Percentiles rank a stretch among this genome's conserved stretches.
Conservation (phyloP, 1,140 invertebrate species). For the Ladona fulva region DNA sequence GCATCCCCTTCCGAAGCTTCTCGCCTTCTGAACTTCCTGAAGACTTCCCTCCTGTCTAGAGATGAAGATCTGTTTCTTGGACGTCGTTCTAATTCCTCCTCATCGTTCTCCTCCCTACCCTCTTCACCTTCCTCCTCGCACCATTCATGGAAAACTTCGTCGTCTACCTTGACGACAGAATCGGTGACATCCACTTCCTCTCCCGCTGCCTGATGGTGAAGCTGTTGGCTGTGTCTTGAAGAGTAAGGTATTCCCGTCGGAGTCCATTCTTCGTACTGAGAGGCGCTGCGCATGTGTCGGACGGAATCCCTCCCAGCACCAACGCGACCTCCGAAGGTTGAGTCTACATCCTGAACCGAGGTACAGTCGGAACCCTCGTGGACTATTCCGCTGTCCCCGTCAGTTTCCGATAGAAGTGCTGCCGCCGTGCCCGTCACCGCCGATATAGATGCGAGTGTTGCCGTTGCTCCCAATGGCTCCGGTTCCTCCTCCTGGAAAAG, state of each 20-base stretch:
- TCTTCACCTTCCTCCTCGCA: background rate
- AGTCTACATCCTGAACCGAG: constrained; percentile 49
- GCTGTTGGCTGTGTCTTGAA: background rate
- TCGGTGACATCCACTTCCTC: background rate
- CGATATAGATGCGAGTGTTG: background rate
- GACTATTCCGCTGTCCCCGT: constrained; percentile 65
- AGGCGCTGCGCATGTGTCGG: background rate
- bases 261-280: background rate
- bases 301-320: background rate
- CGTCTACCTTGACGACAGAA: background rate
- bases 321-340: background rate
- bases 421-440: background rate
- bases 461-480: constrained; percentile 21
- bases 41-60: constrained; percentile 42
- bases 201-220: no score
- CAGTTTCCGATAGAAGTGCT: constrained; percentile 27
- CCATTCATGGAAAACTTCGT: background rate
- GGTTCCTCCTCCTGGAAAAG: constrained; percentile 43
- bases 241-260: background rate
- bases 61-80: constrained; percentile 35
- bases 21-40: constrained; percentile 29
- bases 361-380: constrained; percentile 60
- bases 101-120: background rate
- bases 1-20: background rate
- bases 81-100: background rate